Conservation (phyloP, 2,113 vertebrate genomes). For the Cichladusa arquata region DNA sequence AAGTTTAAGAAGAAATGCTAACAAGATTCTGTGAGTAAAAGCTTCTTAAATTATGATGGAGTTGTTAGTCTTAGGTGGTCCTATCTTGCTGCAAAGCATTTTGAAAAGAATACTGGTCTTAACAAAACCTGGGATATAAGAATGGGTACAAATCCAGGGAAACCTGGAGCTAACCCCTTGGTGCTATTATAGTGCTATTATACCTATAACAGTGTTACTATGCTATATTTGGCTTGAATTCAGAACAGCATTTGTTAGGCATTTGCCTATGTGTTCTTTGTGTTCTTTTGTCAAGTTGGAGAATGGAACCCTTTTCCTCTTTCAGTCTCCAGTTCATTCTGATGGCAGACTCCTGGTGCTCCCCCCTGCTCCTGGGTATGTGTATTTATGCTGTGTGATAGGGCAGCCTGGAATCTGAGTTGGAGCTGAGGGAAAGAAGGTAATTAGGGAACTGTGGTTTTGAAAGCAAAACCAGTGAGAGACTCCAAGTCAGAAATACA, state of each 20-base stretch:
- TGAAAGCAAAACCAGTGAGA: no score
- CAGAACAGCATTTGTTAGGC: background rate
- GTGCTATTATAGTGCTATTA: background rate
- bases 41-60: background rate
- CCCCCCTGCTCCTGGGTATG: background rate
- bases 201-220: background rate
- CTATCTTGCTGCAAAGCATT: background rate
- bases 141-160: background rate
- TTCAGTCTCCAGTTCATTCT: background rate
- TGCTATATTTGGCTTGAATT: background rate
- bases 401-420: background rate
- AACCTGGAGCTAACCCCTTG: background rate
- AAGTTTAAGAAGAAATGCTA: background rate
- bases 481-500: no score
- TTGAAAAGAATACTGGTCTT: background rate
- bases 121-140: background rate
- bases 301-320: background rate
- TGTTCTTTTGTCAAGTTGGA: background rate
- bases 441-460: background rate
- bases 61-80: background rate
- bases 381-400: fast-evolving
- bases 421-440: background rate
- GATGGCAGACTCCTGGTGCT: background rate
- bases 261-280: background rate
- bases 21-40: background rate